Conservation (phyloP, 2,113 vertebrate species). For the Gambusia holbrooki region DNA sequence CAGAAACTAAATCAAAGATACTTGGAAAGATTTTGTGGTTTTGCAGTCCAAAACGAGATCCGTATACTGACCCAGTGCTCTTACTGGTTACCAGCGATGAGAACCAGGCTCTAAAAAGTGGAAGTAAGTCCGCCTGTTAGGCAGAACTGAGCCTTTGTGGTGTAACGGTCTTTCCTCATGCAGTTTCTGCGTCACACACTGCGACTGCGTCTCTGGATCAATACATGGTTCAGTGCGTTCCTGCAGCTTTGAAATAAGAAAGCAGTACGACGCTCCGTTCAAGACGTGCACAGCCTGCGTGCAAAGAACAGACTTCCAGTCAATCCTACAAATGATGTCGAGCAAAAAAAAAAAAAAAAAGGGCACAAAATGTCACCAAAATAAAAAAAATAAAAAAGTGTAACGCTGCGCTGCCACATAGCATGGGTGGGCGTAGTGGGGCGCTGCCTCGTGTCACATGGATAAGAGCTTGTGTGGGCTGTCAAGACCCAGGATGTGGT, state of each 20-base stretch:
- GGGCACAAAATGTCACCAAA: neutral
- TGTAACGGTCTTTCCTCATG: conserved; percentile 41
- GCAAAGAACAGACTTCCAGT: neutral
- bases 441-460: conserved; percentile 8
- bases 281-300: neutral
- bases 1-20: too few relatives aligned
- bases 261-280: neutral
- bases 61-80: neutral
- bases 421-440: conserved; percentile 24
- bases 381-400: conserved; percentile 7
- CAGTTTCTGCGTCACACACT: conserved; percentile 6
- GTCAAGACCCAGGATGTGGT: conserved; percentile 66
- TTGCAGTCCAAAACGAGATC: neutral
- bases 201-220: neutral
- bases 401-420: neutral
- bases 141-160: conserved; percentile 32
- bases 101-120: conserved; percentile 31
- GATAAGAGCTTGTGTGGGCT: conserved; percentile 23
- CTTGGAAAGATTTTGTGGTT: too few relatives aligned
- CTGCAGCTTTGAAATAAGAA: conserved; percentile 30
- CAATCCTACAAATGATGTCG: neutral
- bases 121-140: conserved; percentile 28
- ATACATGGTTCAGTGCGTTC: conserved; percentile 2
- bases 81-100: neutral
- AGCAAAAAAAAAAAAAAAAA: neutral